phyloP scores from a whole-genome alignment of 2,888 invertebrate species.

The Spisula solida region DNA sequence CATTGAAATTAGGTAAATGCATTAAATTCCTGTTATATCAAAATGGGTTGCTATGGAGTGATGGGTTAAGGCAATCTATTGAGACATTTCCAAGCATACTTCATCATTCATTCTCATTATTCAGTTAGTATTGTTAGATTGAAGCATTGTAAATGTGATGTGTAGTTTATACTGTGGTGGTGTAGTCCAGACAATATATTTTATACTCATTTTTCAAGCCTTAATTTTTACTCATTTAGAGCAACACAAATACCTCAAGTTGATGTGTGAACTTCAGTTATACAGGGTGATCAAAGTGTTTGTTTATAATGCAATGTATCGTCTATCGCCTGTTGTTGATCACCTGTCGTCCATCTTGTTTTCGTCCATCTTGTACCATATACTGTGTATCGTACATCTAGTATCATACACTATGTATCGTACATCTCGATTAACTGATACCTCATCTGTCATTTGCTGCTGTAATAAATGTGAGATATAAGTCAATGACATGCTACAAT shows the following conservation, averaged over 20 bases:
- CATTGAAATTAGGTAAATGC: too few species aligned
- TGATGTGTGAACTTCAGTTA: background rate
- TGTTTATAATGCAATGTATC: slow-evolving; percentile 16
- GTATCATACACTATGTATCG: background rate
- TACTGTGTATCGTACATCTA: too few species aligned
- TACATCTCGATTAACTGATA: background rate
- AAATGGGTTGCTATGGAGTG: too few species aligned
- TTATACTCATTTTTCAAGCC: slow-evolving; percentile 26
- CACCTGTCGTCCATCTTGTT: too few species aligned
- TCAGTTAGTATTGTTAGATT: background rate
- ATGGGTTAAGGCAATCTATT: too few species aligned
- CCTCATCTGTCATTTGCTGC: background rate
- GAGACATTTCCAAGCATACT: too few species aligned
- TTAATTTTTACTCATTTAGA: slow-evolving; percentile 24
- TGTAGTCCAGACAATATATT: slow-evolving; percentile 12
- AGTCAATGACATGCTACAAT: too few species aligned
- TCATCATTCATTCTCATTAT: background rate
- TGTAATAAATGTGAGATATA: background rate
- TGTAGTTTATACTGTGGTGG: background rate
- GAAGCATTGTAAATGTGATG: background rate
- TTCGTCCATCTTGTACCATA: too few species aligned
- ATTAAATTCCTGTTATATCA: too few species aligned
- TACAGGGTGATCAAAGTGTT: slow-evolving; percentile 1
- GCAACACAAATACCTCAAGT: slow-evolving; percentile 24
- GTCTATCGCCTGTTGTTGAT: background rate